Evolutionary conservation across 23 tunicate genomes (phyloP).

Genomic region (Ciona savignyi): DNA sequence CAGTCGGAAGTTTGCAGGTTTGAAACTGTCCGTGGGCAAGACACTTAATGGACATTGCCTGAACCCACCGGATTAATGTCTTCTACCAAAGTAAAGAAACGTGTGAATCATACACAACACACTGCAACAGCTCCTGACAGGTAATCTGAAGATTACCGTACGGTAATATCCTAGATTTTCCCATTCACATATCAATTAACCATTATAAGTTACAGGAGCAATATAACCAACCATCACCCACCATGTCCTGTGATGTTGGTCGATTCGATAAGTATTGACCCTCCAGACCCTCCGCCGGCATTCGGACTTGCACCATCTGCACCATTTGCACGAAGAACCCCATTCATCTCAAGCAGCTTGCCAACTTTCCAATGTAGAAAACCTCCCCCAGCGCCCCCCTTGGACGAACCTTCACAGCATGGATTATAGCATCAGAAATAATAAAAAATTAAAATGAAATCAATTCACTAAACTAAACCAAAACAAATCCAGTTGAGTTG

Average conservation of each 20-base stretch:
- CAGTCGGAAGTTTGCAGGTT: too few relatives aligned
- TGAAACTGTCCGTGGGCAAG: too few relatives aligned
- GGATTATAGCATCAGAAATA: background rate
- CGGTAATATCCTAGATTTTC: too few relatives aligned
- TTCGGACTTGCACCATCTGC: constrained; percentile 3
- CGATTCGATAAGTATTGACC: constrained; percentile 16
- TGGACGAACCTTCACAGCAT: constrained; percentile 2
- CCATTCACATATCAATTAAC: background rate
- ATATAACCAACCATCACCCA: background rate
- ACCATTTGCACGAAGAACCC: constrained; percentile 9
- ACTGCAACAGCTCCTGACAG: too few relatives aligned
- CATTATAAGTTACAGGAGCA: background rate
- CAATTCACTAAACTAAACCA: too few relatives aligned
- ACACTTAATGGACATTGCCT: too few relatives aligned
- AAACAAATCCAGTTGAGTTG: too few relatives aligned
- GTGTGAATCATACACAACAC: too few relatives aligned
- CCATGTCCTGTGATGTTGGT: constrained; percentile 25
- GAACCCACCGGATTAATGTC: too few relatives aligned
- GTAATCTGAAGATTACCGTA: too few relatives aligned
- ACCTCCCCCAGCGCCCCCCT: constrained; percentile 20
- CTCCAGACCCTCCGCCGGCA: constrained; percentile 24
- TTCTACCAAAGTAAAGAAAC: too few relatives aligned
- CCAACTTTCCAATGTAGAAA: constrained; percentile 21
- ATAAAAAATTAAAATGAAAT: background rate
- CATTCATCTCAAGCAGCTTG: constrained; percentile 16